Evolutionary conservation across 1,140 invertebrate species (phyloP).

Genomic region (Calliphora vicina): DNA sequence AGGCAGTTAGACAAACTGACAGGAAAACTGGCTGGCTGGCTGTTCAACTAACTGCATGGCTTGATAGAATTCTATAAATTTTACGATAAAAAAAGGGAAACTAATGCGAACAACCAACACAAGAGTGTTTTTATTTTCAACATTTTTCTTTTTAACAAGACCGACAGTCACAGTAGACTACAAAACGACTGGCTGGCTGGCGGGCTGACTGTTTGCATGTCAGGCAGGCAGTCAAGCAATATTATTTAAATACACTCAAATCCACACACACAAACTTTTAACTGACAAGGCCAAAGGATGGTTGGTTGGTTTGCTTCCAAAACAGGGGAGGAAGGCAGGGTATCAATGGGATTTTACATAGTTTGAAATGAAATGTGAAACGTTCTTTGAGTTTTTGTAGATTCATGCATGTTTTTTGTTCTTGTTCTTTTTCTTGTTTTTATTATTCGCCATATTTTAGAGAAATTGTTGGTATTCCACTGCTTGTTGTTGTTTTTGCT

Average conservation of each 20-base stretch:
- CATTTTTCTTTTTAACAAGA: background rate
- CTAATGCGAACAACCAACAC: conserved; percentile 4
- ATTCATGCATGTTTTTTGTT: background rate
- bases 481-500: background rate
- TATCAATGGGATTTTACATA: no score
- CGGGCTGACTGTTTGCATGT: background rate
- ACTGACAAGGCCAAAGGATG: conserved; percentile 34
- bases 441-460: no score
- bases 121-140: background rate
- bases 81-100: conserved; percentile 9
- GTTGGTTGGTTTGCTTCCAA: background rate
- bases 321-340: background rate
- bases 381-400: background rate
- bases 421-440: no score
- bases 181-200: background rate
- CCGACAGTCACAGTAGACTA: background rate
- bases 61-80: conserved; percentile 23
- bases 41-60: background rate
- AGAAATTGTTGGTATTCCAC: no score
- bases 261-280: background rate
- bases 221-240: background rate
- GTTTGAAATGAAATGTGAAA: background rate
- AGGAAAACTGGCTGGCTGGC: background rate
- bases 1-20: background rate
- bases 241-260: background rate